Base-by-base conservation (phyloP, 1,140 invertebrate species). In the Brachionus asplanchnoidis region DNA sequence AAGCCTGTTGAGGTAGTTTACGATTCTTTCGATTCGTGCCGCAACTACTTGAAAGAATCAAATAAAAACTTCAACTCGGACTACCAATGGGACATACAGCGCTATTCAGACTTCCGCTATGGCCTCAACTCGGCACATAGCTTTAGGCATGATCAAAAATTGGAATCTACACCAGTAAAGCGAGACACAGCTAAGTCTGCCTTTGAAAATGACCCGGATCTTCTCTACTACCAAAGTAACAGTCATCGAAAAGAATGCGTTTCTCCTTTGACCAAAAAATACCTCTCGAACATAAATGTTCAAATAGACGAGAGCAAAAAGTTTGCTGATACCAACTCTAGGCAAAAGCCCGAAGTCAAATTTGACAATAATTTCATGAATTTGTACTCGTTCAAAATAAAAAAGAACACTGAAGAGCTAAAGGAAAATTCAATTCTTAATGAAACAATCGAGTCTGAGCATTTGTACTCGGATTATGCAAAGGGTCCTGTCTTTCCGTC, bases 391-490 rank as follows among this genome's bases (percentile, higher is more conserved):
- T 50, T 77, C 12, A 77, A 50, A 50, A 77, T 77, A 1, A 77
- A 77, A 77, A 50, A 50, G 17, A 50, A 77, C 5, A 11, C 42
- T 32, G 40, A 50, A 26, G 44, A 50, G 5, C 11, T 9, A 5
- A 50, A 50, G 26, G 73, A 77, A 26, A 77, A 77, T n/a, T 77
- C 73, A 26, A 5, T 23, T 11, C 42, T 20, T 26, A 50, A 77
- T 32, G 73, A 77, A 23, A 77, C 73, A 50, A 77, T 77, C 14
- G 73, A 77, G 26, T 77, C 73, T 2, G 73, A 77, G 26, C 73
- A 77, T 77, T 77, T 77, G n/a, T 50, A 28, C 9, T 77, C 73
- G 14, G 73, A 77, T 28, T 77, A 77, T 53, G 73, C 73, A 9
- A 77, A 77, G 42, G 73, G 73, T 50, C 73, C 73, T 4, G 26